Conservation (phyloP, 2,113 vertebrate species). For the Tringa solitaria region DNA sequence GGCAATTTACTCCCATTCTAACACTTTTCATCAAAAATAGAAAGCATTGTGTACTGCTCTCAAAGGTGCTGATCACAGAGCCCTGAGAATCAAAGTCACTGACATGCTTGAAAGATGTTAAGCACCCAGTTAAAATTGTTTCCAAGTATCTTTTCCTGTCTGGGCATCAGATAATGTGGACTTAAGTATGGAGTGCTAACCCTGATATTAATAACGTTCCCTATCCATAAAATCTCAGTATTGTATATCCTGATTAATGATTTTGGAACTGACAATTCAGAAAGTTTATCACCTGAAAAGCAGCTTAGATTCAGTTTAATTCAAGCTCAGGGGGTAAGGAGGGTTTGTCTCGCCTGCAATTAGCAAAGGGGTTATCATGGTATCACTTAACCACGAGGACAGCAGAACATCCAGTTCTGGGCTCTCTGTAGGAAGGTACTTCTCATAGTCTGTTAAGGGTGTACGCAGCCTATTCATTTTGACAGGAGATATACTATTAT, state of each 20-base stretch:
- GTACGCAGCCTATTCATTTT: background rate
- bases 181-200: background rate
- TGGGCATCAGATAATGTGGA: background rate
- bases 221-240: background rate
- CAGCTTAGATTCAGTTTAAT: background rate
- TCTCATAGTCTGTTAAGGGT: background rate
- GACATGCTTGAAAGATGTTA: background rate
- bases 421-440: background rate
- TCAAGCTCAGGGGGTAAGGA: background rate
- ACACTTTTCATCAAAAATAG: background rate
- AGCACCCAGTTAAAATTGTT: background rate
- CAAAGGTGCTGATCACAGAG: conserved; percentile 43
- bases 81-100: background rate
- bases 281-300: accelerated
- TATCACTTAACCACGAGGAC: too few species aligned
- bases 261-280: background rate
- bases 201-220: background rate
- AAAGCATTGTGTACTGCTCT: background rate
- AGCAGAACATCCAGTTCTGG: background rate
- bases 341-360: background rate
- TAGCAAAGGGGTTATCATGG: accelerated
- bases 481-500: background rate
- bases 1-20: conserved; percentile 26
- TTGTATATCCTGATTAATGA: background rate
- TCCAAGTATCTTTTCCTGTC: background rate